phyloP scores from a whole-genome alignment of 92 coral and sea anemone species.

The Chrysogorgia sp. region DNA sequence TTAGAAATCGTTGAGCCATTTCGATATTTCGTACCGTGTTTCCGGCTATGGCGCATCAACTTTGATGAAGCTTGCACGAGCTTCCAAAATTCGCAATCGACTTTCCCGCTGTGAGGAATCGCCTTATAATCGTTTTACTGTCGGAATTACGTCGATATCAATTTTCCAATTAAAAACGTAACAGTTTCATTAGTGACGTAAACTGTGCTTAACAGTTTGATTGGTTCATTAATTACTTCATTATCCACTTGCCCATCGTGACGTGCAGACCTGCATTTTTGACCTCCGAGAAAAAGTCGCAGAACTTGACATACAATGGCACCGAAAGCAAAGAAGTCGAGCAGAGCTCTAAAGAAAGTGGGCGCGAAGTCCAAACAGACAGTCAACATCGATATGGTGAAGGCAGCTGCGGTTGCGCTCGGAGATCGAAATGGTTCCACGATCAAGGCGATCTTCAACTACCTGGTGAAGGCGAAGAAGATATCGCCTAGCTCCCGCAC shows the following conservation, averaged over 20 bases:
- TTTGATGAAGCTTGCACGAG: too few species aligned
- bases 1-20: too few species aligned
- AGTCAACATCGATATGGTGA: slow-evolving; percentile 35
- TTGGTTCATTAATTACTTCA: slow-evolving; percentile 35
- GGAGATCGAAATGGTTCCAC: slow-evolving; percentile 49
- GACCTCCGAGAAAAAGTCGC: slow-evolving; percentile 34
- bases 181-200: slow-evolving; percentile 25
- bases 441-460: slow-evolving; percentile 42
- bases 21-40: too few species aligned
- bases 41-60: too few species aligned
- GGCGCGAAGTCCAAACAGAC: slow-evolving; percentile 13
- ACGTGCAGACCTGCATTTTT: slow-evolving; percentile 43
- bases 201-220: slow-evolving; percentile 18
- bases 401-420: slow-evolving; percentile 35
- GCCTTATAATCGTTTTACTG: not conserved
- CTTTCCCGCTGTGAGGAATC: too few species aligned
- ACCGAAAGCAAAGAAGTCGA: slow-evolving; percentile 8
- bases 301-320: slow-evolving; percentile 4
- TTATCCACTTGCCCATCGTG: slow-evolving; percentile 42
- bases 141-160: slow-evolving; percentile 7
- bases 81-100: too few species aligned
- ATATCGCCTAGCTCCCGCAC: slow-evolving; percentile 18
- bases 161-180: slow-evolving; percentile 31
- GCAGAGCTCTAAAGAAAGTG: slow-evolving; percentile 9
- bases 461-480: slow-evolving; percentile 21